phyloP scores from a whole-genome alignment of 2,113 vertebrate species.

The Barbus barbus region DNA sequence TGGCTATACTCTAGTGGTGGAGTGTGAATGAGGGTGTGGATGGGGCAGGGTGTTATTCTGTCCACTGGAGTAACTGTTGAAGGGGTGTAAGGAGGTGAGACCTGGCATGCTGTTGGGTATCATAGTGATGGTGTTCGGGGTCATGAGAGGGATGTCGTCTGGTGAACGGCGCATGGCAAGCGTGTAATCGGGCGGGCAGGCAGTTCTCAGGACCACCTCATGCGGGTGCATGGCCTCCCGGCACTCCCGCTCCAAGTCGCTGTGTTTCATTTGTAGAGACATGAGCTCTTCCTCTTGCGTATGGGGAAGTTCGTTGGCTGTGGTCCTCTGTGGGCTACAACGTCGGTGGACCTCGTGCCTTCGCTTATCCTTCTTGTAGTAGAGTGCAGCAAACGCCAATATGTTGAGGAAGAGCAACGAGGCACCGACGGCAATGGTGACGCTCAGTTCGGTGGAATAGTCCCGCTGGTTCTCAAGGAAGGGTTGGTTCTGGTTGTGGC shows the following conservation, averaged over 20 bases:
- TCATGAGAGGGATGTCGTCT: constrained; percentile 98
- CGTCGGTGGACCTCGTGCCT: constrained; percentile 93
- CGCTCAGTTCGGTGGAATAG: constrained; percentile 96
- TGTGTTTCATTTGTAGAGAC: constrained; percentile 99
- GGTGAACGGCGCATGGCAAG: constrained; percentile 98
- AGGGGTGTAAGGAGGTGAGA: constrained; percentile 93
- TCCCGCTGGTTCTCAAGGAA: constrained; percentile 96
- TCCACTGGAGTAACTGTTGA: constrained; percentile 94
- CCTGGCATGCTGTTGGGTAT: constrained; percentile 97
- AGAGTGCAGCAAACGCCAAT: constrained; percentile 94
- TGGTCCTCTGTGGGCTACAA: constrained; percentile 92
- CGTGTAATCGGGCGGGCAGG: constrained; percentile 98
- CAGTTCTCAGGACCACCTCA: constrained; percentile 96
- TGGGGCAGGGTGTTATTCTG: constrained; percentile 98
- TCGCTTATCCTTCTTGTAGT: constrained; percentile 99
- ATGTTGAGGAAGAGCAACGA: constrained; percentile 98
- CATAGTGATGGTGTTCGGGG: constrained; percentile 98
- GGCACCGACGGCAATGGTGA: constrained; percentile 96
- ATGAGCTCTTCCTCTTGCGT: constrained; percentile 99
- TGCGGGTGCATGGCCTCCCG: constrained; percentile 92
- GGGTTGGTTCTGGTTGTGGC: constrained; percentile 86
- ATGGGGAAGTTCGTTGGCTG: constrained; percentile 92
- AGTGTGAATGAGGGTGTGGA: constrained; percentile 95
- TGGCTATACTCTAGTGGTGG: constrained; percentile 99
- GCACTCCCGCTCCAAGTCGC: constrained; percentile 95